Evolutionary conservation across 1,140 invertebrate species (phyloP), one percentile per base, ranked within the genome.

Genomic region (Semibalanus balanoides): DNA sequence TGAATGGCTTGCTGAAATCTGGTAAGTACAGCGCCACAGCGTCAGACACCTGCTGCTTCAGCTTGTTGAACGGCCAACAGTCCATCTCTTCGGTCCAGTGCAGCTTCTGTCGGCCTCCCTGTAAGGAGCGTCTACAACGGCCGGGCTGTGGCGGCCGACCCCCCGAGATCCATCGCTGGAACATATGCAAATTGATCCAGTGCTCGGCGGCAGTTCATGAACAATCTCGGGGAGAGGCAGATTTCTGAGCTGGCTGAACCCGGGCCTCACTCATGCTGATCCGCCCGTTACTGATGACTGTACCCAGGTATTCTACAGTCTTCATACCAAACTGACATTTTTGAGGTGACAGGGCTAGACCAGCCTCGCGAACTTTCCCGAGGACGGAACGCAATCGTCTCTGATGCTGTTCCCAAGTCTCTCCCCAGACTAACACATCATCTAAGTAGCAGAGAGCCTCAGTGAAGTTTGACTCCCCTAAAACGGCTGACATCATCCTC

Each of bases 401-500:
- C 35, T 40, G 35, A 17, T 40, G 35, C 17, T 40, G 35, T 40
- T 40, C 35, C 35, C 35, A 40, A 40, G 35, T 40, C 35, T 40
- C 35, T 5, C 35, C 35, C 35, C 35, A 40, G 5, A 40, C 35
- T 17, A 40, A 17, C 17, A 40, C 17, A 17, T 40, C 35, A 17
- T 40, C 35, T 17, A 40, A 40, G 17, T 40, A 40, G 35, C 35
- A 40, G 5, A 40, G 35, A 5, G 35, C 35, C 17, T 40, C 35
- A 40, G 35, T 40, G 17, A 40, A 40, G 35, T 40, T 40, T 7
- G 35, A 40, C 5, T 40, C 76, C 30, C 27, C 70, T 7, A 76
- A 74, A 51, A 76, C 74, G 1, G 76, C 43, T 30, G 76, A 31
- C 76, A 74, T 76, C 69, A 76, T 76, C 28, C 9, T 35, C 70